A percentile compares a stretch with the other conserved stretches of the same genome.
These are phyloP conservation scores for Macrobrachium nipponense DNA, from an alignment of 1,140 invertebrate genomes.

Conservation along the genomic window DNA sequence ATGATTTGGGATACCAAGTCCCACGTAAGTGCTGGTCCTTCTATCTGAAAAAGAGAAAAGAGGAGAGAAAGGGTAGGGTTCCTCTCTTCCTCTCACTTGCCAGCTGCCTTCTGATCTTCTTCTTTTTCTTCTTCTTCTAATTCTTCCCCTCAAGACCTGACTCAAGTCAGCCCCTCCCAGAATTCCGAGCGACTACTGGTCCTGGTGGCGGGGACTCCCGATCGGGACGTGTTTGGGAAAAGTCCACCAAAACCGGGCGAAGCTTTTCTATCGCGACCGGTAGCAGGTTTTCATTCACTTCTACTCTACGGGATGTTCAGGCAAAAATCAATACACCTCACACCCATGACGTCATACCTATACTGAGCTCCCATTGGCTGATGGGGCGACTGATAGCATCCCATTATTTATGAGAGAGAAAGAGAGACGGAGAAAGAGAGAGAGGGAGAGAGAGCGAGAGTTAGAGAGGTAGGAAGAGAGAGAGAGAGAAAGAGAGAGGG, in stretches of 20 bases:
- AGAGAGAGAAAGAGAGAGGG: too few relatives aligned
- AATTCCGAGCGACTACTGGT: background rate
- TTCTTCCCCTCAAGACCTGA: too few relatives aligned
- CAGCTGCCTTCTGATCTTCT: background rate
- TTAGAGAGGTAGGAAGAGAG: too few relatives aligned
- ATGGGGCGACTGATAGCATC: slow-evolving; percentile 63
- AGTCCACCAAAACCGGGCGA: slow-evolving; percentile 21
- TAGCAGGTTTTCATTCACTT: slow-evolving; percentile 64
- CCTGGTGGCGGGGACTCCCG: background rate
- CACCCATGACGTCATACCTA: slow-evolving; percentile 62
- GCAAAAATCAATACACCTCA: slow-evolving; percentile 65
- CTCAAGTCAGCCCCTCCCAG: background rate
- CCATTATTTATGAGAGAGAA: slow-evolving; percentile 64
- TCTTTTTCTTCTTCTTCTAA: too few relatives aligned
- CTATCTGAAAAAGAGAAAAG: too few relatives aligned
- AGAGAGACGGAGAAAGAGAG: slow-evolving; percentile 14
- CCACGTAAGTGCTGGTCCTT: too few relatives aligned
- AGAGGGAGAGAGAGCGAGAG: too few relatives aligned
- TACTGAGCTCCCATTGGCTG: slow-evolving; percentile 58
- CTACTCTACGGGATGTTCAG: slow-evolving; percentile 61
- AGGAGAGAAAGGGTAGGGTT: too few relatives aligned
- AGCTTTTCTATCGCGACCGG: slow-evolving; percentile 45
- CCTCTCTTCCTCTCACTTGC: background rate
- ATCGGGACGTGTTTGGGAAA: slow-evolving; percentile 5
- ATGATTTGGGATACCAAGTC: too few relatives aligned